Evolutionary conservation across 2,888 invertebrate species (phyloP).

Genomic region (Melanostoma mellinum): DNA sequence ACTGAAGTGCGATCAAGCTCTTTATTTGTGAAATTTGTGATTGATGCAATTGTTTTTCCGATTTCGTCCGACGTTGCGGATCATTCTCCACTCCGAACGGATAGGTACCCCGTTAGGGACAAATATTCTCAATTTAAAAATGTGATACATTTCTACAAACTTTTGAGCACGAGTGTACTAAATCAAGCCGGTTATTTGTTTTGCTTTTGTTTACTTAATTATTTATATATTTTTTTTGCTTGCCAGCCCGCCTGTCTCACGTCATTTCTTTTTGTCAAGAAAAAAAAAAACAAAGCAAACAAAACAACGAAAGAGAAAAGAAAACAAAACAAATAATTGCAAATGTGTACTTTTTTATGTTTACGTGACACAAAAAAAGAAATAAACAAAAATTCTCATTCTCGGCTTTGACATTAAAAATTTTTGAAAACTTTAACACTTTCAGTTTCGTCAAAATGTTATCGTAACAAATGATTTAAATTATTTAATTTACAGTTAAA

Average conservation of each 20-base stretch:
- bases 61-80: too few species aligned
- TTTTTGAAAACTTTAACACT: too few species aligned
- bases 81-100: too few species aligned
- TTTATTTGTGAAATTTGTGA: too few species aligned
- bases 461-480: background rate
- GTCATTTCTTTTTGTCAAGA: conserved; percentile 3
- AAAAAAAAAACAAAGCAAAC: background rate
- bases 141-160: background rate
- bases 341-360: background rate
- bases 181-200: background rate
- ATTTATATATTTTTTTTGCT: conserved; percentile 4
- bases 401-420: background rate
- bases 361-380: conserved; percentile 1
- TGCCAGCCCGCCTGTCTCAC: background rate
- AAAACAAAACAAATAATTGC: conserved; percentile 8
- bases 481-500: conserved; percentile 6
- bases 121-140: too few species aligned
- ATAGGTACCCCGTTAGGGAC: too few species aligned
- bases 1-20: too few species aligned
- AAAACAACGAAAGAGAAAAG: background rate
- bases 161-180: background rate
- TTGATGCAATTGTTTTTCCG: too few species aligned
- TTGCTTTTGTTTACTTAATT: conserved; percentile 25
- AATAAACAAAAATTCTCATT: background rate
- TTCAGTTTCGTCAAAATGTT: background rate